Evolutionary conservation across 2,797 vertebrate species (phyloP).

Genomic region (Xerus rutilus): DNA sequence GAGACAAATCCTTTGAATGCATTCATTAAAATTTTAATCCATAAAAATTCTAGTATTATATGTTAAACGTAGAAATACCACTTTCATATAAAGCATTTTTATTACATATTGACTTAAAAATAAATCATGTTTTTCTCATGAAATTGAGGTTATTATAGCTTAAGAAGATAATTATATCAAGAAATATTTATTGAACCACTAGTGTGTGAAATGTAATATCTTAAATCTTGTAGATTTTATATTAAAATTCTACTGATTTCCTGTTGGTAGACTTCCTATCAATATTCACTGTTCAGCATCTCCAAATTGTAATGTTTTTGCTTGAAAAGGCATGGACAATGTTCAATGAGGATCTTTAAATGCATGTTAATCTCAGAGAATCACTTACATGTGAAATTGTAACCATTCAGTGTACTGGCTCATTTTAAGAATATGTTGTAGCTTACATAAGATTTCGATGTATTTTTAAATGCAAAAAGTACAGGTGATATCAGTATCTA

Average conservation of each 20-base stretch:
- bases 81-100: background rate
- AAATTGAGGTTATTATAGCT: background rate
- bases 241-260: background rate
- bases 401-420: background rate
- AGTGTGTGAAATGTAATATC: background rate
- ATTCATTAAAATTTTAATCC: background rate
- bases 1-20: background rate
- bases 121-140: background rate
- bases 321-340: conserved; percentile 56
- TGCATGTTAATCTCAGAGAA: background rate
- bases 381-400: background rate
- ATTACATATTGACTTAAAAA: background rate
- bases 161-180: background rate
- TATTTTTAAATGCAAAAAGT: background rate
- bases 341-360: conserved; percentile 30
- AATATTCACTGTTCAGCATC: background rate
- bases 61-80: background rate
- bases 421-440: background rate
- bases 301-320: background rate
- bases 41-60: background rate
- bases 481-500: background rate
- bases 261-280: background rate
- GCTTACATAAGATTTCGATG: background rate
- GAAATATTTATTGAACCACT: background rate
- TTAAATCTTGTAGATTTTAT: conserved; percentile 17